Conservation (phyloP, 2,797 vertebrate genomes). For the Hyperoplus lanceolatus region DNA sequence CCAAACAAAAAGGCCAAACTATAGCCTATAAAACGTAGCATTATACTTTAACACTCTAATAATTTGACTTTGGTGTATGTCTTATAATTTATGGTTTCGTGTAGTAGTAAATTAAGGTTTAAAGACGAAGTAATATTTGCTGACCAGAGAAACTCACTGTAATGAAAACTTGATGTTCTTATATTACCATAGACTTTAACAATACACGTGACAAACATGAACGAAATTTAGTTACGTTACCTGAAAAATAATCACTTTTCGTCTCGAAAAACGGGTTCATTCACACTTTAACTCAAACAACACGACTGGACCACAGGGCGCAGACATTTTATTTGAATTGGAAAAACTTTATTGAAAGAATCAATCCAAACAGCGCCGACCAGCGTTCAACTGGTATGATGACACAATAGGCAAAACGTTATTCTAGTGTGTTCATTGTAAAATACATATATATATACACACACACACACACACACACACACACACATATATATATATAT, state of each 20-base stretch:
- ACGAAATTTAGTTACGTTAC: conserved; percentile 17
- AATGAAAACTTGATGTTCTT: not conserved
- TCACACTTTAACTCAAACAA: not conserved
- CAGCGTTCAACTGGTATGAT: not conserved
- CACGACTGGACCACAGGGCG: conserved; percentile 22
- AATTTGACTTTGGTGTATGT: not conserved
- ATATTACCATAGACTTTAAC: not conserved
- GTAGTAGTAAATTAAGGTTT: not conserved
- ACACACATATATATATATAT: no score
- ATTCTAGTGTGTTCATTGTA: not conserved
- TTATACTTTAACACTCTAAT: not conserved
- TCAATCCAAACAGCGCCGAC: not conserved
- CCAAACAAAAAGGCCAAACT: not conserved
- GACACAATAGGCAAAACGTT: not conserved
- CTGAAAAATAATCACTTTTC: not conserved
- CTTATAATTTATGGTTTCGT: not conserved
- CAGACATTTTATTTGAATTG: conserved; percentile 79
- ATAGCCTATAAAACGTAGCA: not conserved
- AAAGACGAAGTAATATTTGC: not conserved
- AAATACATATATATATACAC: no score
- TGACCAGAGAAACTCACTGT: not conserved
- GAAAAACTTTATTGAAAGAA: conserved; percentile 66
- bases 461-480: no score
- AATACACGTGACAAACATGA: not conserved
- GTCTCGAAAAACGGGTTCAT: not conserved